These are phyloP conservation scores for Bostrychus sinensis DNA, from an alignment of 2,113 vertebrate genomes.

Conservation along the genomic window DNA sequence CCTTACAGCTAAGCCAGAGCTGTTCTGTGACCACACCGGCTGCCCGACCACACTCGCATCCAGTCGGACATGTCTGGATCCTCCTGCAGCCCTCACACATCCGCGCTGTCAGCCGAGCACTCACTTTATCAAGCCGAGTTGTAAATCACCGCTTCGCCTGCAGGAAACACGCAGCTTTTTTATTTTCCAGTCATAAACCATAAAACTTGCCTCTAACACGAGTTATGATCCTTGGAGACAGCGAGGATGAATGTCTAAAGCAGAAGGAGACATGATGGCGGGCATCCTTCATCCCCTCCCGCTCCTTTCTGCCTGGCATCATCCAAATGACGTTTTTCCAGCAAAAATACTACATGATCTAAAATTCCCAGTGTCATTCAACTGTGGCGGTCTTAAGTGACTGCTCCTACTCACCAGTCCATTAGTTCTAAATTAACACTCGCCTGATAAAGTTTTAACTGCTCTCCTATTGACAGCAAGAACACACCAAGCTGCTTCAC, in stretches of 20 bases:
- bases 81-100: constrained; percentile 72
- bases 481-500: constrained; percentile 57
- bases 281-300: constrained; percentile 58
- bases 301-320: constrained; percentile 50
- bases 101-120: constrained; percentile 64
- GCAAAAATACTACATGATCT: constrained; percentile 50
- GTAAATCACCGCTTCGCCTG: constrained; percentile 75
- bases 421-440: constrained; percentile 76
- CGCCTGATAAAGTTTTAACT: constrained; percentile 63
- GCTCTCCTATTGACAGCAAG: constrained; percentile 62
- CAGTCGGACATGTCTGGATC: constrained; percentile 73
- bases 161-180: constrained; percentile 75
- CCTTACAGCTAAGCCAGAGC: constrained; percentile 57
- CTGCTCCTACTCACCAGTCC: constrained; percentile 63
- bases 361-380: constrained; percentile 63
- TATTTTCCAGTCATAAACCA: constrained; percentile 81
- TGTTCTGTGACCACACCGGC: constrained; percentile 49
- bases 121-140: constrained; percentile 73
- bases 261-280: constrained; percentile 72
- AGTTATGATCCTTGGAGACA: constrained; percentile 75
- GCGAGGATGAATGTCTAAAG: constrained; percentile 65
- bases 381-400: constrained; percentile 22
- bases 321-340: constrained; percentile 49
- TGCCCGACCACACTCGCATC: constrained; percentile 56
- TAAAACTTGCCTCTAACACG: constrained; percentile 78